Evolutionary conservation across 2,113 vertebrate species (phyloP), one percentile per base, ranked within the genome.

Genomic region (Neodontobutis hainanensis): DNA sequence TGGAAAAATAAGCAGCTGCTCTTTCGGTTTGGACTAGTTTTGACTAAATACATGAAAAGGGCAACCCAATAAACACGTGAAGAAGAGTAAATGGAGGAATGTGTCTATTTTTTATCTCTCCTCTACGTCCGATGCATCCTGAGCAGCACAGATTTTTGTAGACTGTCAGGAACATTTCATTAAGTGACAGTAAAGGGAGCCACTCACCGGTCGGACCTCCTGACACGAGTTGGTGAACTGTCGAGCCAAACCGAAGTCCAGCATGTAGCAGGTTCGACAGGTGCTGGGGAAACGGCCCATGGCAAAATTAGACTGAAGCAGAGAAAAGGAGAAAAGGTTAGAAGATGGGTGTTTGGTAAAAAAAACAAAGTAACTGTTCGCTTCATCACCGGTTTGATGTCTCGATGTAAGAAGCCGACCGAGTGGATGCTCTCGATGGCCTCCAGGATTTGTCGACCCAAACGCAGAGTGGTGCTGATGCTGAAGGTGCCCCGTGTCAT

Each of bases 371-470:
- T 16, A 49, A 16, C 16, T 16, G 47, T 35, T 12, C 11, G 5
- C 47, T 19, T 46, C 56, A 95, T 91, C 87, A 99, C 97, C 43
- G 97, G 97, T 91, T 99, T 99, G 87, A 99, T 98, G 88, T 99
- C 97, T 12, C 97, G 92, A 76, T 99, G 97, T 85, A 99, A 90
- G 80, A 99, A 99, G 69, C 97, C 97, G 35, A 99, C 96, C 8
- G 96, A 96, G 91, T 99, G 97, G 86, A 99, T 99, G 90, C 97
- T 98, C 88, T 99, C 96, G 68, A 99, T 96, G 70, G 96, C 95
- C 66, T 98, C 94, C 90, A 99, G 90, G 79, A 99, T 99, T 92
- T 99, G 97, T 38, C 91, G 94, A 4, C 97, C 97, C 66, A 99
- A 93, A 6, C 97, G 91, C 76, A 99, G 93, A 32, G 95, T 98